phyloP scores from a whole-genome alignment of 2,797 vertebrate species.

The Platalea minor region DNA sequence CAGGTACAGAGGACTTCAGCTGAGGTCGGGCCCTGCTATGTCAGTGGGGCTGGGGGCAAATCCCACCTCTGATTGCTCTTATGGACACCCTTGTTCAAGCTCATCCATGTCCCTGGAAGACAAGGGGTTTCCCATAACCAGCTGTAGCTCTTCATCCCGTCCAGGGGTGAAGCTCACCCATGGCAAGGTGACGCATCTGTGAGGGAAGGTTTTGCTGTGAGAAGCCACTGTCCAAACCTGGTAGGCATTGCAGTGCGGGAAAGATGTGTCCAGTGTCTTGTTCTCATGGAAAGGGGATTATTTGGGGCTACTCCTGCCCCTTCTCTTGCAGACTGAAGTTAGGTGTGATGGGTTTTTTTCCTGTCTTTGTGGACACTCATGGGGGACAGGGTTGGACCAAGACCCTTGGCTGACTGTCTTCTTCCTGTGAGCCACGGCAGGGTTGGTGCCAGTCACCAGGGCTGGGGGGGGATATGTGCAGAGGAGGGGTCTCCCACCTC shows the following conservation, averaged over 20 bases:
- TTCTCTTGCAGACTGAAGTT: background rate
- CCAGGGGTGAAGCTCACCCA: background rate
- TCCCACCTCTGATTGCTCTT: background rate
- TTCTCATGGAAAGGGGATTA: background rate
- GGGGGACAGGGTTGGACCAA: background rate
- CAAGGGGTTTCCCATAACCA: background rate
- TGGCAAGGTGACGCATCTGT: background rate
- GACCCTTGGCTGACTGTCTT: background rate
- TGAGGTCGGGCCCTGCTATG: background rate
- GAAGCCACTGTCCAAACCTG: background rate
- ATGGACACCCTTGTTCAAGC: background rate
- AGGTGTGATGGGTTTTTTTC: background rate
- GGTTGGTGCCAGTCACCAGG: background rate
- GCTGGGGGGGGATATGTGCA: background rate
- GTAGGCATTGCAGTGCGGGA: fast-evolving
- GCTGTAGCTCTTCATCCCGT: background rate
- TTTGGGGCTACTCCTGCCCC: background rate
- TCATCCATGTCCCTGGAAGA: background rate
- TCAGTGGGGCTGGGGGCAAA: background rate
- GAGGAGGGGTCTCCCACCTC: background rate
- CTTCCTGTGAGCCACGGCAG: background rate
- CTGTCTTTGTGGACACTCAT: background rate
- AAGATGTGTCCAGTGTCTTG: background rate
- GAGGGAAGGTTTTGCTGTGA: fast-evolving
- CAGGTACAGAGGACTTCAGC: background rate